Evolutionary conservation across 64 coral and sea anemone genomes (phyloP).

Genomic region (Anthopleura sola): DNA sequence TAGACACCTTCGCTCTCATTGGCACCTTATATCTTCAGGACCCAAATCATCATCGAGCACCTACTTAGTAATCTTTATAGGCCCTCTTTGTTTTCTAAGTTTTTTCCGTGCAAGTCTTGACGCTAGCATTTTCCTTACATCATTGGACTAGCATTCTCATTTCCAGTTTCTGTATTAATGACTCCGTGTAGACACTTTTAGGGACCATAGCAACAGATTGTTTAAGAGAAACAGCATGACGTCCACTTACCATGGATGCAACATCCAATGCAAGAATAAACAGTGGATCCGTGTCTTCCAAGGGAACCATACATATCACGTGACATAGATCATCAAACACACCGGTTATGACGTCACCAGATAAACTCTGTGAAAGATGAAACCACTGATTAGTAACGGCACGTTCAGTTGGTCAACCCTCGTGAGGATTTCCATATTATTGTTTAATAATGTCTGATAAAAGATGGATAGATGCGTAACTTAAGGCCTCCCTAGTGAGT

Average conservation of each 20-base stretch:
- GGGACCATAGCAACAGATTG: neutral
- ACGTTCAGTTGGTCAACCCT: neutral
- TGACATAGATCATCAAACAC: constrained; percentile 48
- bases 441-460: neutral
- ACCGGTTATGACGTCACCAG: neutral
- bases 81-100: too few relatives aligned
- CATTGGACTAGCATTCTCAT: neutral
- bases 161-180: constrained; percentile 1
- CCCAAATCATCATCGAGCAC: too few relatives aligned
- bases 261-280: constrained; percentile 40
- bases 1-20: neutral
- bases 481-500: neutral
- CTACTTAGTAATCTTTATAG: too few relatives aligned
- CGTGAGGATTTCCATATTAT: neutral
- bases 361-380: neutral
- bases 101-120: too few relatives aligned
- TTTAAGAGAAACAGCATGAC: neutral
- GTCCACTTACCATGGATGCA: constrained; percentile 4
- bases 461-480: neutral
- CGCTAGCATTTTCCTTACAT: too few relatives aligned
- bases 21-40: too few relatives aligned
- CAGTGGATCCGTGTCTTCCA: constrained; percentile 32
- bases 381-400: neutral
- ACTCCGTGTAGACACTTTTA: constrained; percentile 15
- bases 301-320: constrained; percentile 34